Evolutionary conservation across 2,888 invertebrate species (phyloP), one percentile per base, ranked within the genome.

Genomic region (Silvanus unidentatus): DNA sequence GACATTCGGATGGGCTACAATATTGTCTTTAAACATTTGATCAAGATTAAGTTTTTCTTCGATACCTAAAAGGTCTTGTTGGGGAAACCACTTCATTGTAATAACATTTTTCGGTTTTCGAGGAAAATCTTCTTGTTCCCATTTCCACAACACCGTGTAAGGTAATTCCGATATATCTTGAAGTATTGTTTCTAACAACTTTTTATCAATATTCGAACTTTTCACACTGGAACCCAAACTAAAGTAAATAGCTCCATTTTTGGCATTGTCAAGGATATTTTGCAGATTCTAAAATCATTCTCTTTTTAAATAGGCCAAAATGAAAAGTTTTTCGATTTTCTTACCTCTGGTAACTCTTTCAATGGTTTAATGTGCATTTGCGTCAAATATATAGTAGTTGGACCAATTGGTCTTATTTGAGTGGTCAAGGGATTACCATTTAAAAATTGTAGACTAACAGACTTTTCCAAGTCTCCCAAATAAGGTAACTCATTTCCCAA

Each of bases 21-120:
- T 5, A 22, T 22, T 8, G 22, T 5, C 8, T 5, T 22, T 5
- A 22, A 22, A 22, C 22, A 8, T 22, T 22, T 22, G n/a, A n/a
- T 22, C 8, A 8, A 22, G 22, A 22, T 22, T n/a, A n/a, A n/a
- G 22, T 22, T 22, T 22, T 22, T 22, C 8, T 5, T 22, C 3
- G 22, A 43, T 32, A 32, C 32, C n/a, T 4, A 75, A 57, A 41
- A 75, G 56, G 49, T 71, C 73, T 47, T 72, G 68, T 54, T 75
- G 76, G 1, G 75, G 74, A 14, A 74, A 55, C 75, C 75, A 76
- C 50, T 72, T 72, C 15, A 52, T 56, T 9, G 70, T 62, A 45
- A 69, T 62, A 1, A 76, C 64, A 55, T 72, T 71, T 28, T 60
- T 48, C 4, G 71, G 68, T 54, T 68, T 59, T 29, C 62, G 62